Conservation (phyloP, 1,140 invertebrate species). For the Aphelenchoides besseyi region DNA sequence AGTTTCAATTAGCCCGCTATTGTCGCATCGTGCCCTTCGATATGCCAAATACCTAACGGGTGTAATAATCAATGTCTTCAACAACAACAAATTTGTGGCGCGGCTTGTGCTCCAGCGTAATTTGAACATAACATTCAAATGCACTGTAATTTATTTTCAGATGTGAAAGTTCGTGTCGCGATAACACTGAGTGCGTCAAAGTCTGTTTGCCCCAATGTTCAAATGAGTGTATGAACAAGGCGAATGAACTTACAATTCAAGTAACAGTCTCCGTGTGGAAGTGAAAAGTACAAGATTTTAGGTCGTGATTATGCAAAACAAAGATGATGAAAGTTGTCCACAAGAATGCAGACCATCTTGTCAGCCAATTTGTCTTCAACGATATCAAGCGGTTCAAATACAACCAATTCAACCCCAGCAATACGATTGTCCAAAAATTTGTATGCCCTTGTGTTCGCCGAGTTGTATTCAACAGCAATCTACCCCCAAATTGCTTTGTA, state of each 20-base stretch:
- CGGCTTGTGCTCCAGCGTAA: not conserved
- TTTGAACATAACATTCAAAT: not conserved
- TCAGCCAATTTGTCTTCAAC: constrained; percentile 5
- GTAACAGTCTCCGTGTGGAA: not conserved
- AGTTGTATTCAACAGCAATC: constrained; percentile 43
- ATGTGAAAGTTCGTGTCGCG: constrained; percentile 8
- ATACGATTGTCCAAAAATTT: not conserved
- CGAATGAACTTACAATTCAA: constrained; percentile 14
- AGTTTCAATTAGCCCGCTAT: not conserved
- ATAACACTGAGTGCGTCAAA: constrained; percentile 13
- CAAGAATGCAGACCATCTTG: constrained; percentile 2
- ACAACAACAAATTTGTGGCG: constrained; percentile 22
- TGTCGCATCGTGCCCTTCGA: constrained; percentile 32
- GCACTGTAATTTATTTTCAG: not conserved
- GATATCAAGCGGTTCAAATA: constrained; percentile 2
- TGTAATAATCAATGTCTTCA: constrained; percentile 18
- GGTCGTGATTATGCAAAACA: constrained; percentile 23
- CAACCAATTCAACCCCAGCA: not conserved
- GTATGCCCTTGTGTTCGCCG: constrained; percentile 7
- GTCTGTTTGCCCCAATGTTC: constrained; percentile 1
- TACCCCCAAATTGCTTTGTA: constrained; percentile 22
- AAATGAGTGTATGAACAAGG: constrained; percentile 13
- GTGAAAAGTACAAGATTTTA: not conserved
- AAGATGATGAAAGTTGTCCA: constrained; percentile 17
- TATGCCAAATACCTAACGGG: constrained; percentile 19